phyloP scores from a whole-genome alignment of 1,140 invertebrate genomes.

The Periplaneta americana region DNA sequence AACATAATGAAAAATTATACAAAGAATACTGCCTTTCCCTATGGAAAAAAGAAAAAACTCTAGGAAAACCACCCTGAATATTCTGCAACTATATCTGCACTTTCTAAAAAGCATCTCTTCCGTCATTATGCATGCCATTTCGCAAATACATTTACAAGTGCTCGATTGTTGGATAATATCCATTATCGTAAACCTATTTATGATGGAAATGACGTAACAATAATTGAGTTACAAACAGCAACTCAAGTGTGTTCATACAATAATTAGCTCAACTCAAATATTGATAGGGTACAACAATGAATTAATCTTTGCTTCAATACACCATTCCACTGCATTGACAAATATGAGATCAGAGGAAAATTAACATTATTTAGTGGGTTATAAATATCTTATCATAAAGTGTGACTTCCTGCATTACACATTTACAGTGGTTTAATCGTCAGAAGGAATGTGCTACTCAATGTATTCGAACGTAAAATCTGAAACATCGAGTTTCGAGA shows the following conservation, averaged over 20 bases:
- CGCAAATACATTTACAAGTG: not conserved
- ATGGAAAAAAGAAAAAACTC: not conserved
- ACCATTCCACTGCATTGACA: not conserved
- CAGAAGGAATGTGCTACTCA: not conserved
- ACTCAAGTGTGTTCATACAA: not conserved
- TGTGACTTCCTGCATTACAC: not conserved
- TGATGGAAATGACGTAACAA: too few relatives aligned
- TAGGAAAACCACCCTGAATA: not conserved
- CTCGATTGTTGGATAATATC: too few relatives aligned
- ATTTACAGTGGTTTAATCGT: not conserved
- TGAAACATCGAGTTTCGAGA: not conserved
- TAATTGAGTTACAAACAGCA: too few relatives aligned
- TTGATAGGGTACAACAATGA: not conserved
- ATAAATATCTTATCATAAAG: not conserved
- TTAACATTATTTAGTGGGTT: not conserved
- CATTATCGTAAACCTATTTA: not conserved
- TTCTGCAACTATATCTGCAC: not conserved
- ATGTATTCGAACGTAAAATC: not conserved
- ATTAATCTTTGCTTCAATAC: not conserved
- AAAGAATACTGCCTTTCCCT: not conserved
- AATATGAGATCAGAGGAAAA: not conserved
- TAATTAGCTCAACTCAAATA: not conserved
- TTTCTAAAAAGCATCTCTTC: not conserved
- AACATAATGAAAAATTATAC: not conserved
- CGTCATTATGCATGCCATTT: not conserved